These are phyloP conservation scores for Aselliscus stoliczkanus DNA, from an alignment of 2,797 vertebrate genomes.

Conservation along the genomic window DNA sequence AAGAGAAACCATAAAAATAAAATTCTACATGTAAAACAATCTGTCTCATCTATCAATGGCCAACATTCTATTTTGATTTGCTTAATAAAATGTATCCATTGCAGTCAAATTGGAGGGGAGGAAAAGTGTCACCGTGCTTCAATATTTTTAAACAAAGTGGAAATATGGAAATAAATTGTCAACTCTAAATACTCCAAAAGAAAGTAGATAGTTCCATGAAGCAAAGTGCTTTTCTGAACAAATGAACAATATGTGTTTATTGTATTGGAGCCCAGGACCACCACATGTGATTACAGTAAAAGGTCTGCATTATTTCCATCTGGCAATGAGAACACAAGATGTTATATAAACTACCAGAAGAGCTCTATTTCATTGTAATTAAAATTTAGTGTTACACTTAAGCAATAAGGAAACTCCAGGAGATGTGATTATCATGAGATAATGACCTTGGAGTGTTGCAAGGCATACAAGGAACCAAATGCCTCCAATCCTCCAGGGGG, in stretches of 20 bases:
- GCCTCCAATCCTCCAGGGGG: constrained; percentile 78
- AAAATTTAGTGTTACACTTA: constrained; percentile 88
- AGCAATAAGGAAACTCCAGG: constrained; percentile 85
- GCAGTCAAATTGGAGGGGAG: neutral
- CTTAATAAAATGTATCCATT: constrained; percentile 22
- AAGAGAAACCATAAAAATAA: neutral
- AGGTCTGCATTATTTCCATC: constrained; percentile 84
- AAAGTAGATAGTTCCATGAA: neutral
- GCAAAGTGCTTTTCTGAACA: constrained; percentile 67
- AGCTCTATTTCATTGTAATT: constrained; percentile 87
- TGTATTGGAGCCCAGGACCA: constrained; percentile 72
- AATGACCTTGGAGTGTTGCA: constrained; percentile 84
- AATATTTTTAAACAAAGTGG: constrained; percentile 53
- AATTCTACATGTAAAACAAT: neutral
- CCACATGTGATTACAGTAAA: constrained; percentile 79
- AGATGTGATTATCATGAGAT: constrained; percentile 87
- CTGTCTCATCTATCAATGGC: neutral
- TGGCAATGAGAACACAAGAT: constrained; percentile 84
- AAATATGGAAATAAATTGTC: constrained; percentile 46
- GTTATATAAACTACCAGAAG: constrained; percentile 84
- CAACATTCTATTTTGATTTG: neutral
- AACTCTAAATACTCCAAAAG: neutral
- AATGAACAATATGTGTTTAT: constrained; percentile 73
- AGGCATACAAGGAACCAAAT: constrained; percentile 82
- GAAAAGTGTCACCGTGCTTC: neutral